Conservation (phyloP, 2,113 vertebrate species). For the Bagarius yarrelli region DNA sequence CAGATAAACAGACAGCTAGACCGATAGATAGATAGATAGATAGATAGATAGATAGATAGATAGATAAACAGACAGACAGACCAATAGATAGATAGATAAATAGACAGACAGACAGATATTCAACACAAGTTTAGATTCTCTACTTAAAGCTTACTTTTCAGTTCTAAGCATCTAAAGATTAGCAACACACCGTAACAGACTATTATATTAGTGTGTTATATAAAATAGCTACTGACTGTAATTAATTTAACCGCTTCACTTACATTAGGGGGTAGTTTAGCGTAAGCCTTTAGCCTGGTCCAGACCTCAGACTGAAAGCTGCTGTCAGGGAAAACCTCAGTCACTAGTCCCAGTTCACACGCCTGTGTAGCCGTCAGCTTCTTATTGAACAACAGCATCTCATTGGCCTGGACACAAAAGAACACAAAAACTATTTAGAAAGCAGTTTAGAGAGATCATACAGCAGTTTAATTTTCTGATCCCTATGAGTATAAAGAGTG, state of each 20-base stretch:
- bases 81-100: too few species aligned
- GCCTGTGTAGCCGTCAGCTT: constrained; percentile 86
- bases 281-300: constrained; percentile 76
- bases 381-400: constrained; percentile 89
- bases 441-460: not conserved
- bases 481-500: too few species aligned
- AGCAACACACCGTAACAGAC: not conserved
- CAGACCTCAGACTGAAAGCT: constrained; percentile 87
- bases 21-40: too few species aligned
- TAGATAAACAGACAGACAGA: not conserved
- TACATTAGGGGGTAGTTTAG: constrained; percentile 81
- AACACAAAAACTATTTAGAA: too few species aligned
- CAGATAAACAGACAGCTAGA: too few species aligned
- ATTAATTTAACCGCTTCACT: constrained; percentile 31
- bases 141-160: not conserved
- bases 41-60: too few species aligned
- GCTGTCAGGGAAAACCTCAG: constrained; percentile 85
- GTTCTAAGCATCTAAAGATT: not conserved
- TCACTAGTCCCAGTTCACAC: constrained; percentile 79
- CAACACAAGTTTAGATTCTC: not conserved
- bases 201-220: not conserved
- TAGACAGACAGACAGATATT: not conserved
- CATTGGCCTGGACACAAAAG: constrained; percentile 74
- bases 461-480: not conserved
- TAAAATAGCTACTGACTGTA: not conserved